Percentiles rank a stretch among this genome's conserved stretches.
Conservation (phyloP, 23 tunicate genomes). For the Trididemnum clinides region DNA sequence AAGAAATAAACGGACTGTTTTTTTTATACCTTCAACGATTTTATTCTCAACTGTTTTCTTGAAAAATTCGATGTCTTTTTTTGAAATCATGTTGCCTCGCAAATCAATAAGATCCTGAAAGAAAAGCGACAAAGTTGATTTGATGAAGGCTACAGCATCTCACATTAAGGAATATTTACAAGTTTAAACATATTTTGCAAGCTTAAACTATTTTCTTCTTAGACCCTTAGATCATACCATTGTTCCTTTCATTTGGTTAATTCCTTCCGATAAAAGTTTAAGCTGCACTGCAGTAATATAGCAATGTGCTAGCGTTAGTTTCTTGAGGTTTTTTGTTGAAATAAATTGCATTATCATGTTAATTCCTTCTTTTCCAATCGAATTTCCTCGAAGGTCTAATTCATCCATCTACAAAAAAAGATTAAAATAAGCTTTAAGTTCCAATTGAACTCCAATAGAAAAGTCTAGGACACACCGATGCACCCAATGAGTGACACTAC, state of each 20-base stretch:
- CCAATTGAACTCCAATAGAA: too few species aligned
- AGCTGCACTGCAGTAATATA: slow-evolving; percentile 27
- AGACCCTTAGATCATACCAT: slow-evolving; percentile 54
- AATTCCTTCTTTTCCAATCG: slow-evolving; percentile 24
- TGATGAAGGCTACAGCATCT: not conserved
- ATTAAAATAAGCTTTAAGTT: not conserved
- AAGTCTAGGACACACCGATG: too few species aligned
- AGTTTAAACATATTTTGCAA: not conserved
- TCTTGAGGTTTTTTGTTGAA: slow-evolving; percentile 19
- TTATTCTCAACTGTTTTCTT: slow-evolving; percentile 35
- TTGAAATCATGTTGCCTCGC: slow-evolving; percentile 38
- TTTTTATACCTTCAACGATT: slow-evolving; percentile 36
- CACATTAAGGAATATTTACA: too few species aligned
- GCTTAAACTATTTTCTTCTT: too few species aligned
- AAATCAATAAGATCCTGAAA: slow-evolving; percentile 42
- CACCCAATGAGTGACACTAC: too few species aligned
- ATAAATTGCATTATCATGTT: slow-evolving; percentile 15
- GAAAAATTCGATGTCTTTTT: slow-evolving; percentile 45
- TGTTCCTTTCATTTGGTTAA: slow-evolving; percentile 44
- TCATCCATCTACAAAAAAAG: slow-evolving; percentile 38
- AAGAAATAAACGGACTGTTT: too few species aligned
- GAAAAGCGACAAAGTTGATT: not conserved
- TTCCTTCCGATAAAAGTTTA: slow-evolving; percentile 23
- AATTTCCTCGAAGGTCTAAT: slow-evolving; percentile 29
- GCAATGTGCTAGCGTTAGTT: slow-evolving; percentile 37